Conservation (phyloP, 2,113 vertebrate species). For the Diadophis punctatus region DNA sequence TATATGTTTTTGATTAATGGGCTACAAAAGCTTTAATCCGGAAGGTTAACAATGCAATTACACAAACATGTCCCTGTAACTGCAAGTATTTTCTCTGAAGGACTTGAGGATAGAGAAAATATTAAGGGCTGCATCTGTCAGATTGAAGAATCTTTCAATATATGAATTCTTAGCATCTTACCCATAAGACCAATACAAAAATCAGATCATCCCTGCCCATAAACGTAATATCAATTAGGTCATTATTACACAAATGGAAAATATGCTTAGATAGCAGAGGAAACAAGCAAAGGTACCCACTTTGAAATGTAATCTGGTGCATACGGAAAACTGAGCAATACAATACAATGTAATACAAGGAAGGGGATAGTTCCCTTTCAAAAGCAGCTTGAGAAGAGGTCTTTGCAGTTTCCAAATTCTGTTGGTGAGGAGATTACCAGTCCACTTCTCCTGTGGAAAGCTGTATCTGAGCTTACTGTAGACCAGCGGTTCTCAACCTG, state of each 20-base stretch:
- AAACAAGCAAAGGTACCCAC: neutral
- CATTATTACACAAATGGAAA: neutral
- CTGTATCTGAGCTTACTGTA: neutral
- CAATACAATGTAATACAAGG: neutral
- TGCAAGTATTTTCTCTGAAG: conserved; percentile 1
- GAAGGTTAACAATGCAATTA: conserved; percentile 51
- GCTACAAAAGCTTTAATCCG: conserved; percentile 39
- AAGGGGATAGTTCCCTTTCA: no score
- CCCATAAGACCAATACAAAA: neutral
- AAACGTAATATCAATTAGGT: neutral
- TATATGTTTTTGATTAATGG: conserved; percentile 58
- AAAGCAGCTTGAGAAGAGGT: neutral
- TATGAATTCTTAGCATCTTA: conserved; percentile 25
- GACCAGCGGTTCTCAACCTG: no score
- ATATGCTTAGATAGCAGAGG: no score
- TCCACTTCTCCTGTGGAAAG: neutral
- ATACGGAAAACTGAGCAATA: neutral
- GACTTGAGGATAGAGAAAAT: conserved; percentile 39
- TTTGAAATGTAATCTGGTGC: neutral
- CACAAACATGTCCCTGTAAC: conserved; percentile 32
- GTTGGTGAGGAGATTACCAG: neutral
- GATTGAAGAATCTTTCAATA: conserved; percentile 47
- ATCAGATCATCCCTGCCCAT: neutral
- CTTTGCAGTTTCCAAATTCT: neutral
- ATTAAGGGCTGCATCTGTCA: conserved; percentile 49